Evolutionary conservation across 2,797 vertebrate species (phyloP), one percentile per base, ranked within the genome.

Genomic region (Thalassophryne amazonica): DNA sequence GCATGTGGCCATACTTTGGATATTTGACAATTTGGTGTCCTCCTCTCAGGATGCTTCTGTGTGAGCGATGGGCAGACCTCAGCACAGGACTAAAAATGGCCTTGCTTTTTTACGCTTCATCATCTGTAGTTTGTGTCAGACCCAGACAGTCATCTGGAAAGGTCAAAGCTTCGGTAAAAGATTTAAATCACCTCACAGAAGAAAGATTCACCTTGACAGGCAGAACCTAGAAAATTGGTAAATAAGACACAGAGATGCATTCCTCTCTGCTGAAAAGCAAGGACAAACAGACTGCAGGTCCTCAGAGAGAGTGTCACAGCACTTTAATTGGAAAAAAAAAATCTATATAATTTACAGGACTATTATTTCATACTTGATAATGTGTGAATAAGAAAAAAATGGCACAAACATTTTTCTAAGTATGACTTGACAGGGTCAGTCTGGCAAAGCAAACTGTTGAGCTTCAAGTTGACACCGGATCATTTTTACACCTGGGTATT

Each of bases 151-250:
- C 78, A 82, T 76, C 78, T 70, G 76, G 69, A 91, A 90, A 91
- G 89, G 90, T 91, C 88, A 88, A 38, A 75, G 71, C 85, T 78
- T 61, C 54, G 31, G 78, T 83, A 82, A 89, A 89, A 88, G 80
- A 88, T 88, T 85, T 81, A 86, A 87, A 89, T 86, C 84, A 81
- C 16, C 60, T 23, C 51, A 54, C 57, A 58, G 65, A 78, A 80
- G 76, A 87, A 76, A 82, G 71, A 89, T 89, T 76, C 78, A 85
- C 83, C 73, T 82, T 87, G 89, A 90, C 88, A 89, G 85, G 77
- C 53, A 48, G 59, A 81, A 81, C 81, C 78, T 67, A n/a, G 63
- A 62, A 77, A 85, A 76, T 75, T 73, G 69, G 78, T 85, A 82
- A 75, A 84, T 83, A 83, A 78, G 58, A 85, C 79, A 78, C 46